Base-by-base conservation (phyloP, 2,797 vertebrate species). In the Martes flavigula region DNA sequence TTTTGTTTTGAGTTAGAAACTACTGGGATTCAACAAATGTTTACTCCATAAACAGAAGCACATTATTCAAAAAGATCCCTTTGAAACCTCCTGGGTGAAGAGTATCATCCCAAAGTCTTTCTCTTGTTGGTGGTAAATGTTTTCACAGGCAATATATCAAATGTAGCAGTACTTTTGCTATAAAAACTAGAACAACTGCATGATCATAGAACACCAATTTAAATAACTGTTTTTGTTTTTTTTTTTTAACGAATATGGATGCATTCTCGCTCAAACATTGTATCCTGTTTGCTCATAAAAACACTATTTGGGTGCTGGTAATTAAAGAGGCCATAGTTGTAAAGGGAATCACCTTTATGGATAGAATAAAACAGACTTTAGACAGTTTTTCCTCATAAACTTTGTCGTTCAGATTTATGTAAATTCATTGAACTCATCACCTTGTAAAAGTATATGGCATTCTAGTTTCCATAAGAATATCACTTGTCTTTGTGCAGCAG, bases 21-120 rank as follows among this genome's bases (percentile, higher is more conserved):
- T 8, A 38, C 38, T 73, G 43, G 32, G 58, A 96, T 77, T 81
- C 51, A 83, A 79, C 12, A 92, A 70, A 78, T 13, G 85, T 95
- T 92, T 58, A 90, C 32, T n/a, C 6, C 23, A 46, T n/a, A 48
- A n/a, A 66, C 46, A 68, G 2, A 83, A 96, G 51, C 4, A 64
- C 68, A 87, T 70, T 96, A 40, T 94, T 64, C 17, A 95, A 89
- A 97, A 88, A 70, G 1, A 90, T 84, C 81, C 5, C 40, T 91
- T 84, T 93, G 30, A 60, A 81, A 23, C 17, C 66, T 95, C 66
- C 4, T 84, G 46, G 32, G 32, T 86, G 32, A 94, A 96, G 68
- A 83, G 81, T 94, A 87, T 92, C 70, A 95, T 46, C 35, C 86
- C 90, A 93, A 96, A 91, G 5, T 64, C 32, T 95, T 91, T 40